Evolutionary conservation across 2,113 vertebrate species (phyloP), one percentile per base, ranked within the genome.

Genomic region (Caranx melampygus): DNA sequence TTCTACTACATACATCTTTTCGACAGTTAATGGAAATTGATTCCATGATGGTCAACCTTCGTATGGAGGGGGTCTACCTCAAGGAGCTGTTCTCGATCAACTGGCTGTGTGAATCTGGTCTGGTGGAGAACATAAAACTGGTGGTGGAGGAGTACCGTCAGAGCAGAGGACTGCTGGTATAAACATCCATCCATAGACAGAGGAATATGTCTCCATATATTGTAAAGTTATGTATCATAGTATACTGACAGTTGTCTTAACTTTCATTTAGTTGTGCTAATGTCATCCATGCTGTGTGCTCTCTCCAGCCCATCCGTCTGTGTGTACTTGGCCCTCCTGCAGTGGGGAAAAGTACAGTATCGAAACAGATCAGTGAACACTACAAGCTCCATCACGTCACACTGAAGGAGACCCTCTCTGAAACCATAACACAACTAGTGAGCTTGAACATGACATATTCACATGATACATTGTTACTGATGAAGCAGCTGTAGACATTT

Each of bases 251-350:
- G 15, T 12, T 70, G 3, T 59, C 6, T 58, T 33, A 14, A n/a
- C 7, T n/a, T 3, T 42, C 1, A 33, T n/a, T 2, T 21, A 16
- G 14, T 2, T 69, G 1, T 16, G 0, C 4, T 20, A 33, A 37
- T 33, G 13, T 35, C 11, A 60, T 61, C n/a, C 5, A 26, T 79
- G 42, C 40, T 3, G 31, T 49, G 14, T 69, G 2, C 67, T 66
- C 3, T 54, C 83, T 87, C 8, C 67, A 99, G 98, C 96, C 97
- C 6, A 79, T 98, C 62, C 96, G 96, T 76, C 40, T 98, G 47
- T 98, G 72, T 60, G 75, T 99, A 2, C 93, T 98, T 2, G 98
- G 97, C 3, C 97, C 98, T 57, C 97, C 97, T 0, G 97, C 94
- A 0, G 96, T 94, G 65, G 98, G 98, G 2, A 99, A 99, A 78